phyloP scores from a whole-genome alignment of 2,888 invertebrate genomes.

The Rhodophaea formosa region DNA sequence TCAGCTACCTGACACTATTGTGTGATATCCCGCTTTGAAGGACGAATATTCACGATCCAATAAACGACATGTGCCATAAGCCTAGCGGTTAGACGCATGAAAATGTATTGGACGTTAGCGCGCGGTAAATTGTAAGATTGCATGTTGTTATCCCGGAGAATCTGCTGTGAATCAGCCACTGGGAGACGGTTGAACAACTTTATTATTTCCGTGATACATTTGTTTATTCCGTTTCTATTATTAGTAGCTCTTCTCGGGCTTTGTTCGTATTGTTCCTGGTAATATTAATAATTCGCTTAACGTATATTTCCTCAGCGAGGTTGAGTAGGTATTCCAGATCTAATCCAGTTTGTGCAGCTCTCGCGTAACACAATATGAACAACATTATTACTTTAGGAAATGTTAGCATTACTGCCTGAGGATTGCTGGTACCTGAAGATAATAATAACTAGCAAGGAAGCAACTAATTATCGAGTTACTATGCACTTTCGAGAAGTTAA shows the following conservation, averaged over 20 bases:
- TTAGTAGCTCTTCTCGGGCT: background rate
- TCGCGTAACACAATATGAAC: conserved; percentile 9
- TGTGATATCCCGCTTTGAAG: conserved; percentile 62
- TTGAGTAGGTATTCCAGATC: conserved; percentile 4
- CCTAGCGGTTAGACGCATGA: conserved; percentile 38
- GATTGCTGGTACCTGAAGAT: conserved; percentile 4
- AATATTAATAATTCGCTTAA: conserved; percentile 5
- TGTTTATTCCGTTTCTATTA: background rate
- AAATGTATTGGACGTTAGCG: conserved; percentile 40
- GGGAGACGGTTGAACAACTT: background rate
- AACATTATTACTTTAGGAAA: conserved; percentile 6
- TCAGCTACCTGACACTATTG: conserved; percentile 74
- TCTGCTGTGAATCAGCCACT: conserved; percentile 18
- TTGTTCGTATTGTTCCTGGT: background rate
- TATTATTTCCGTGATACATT: background rate
- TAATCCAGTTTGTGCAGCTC: conserved; percentile 11
- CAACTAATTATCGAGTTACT: conserved; percentile 19
- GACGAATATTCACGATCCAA: conserved; percentile 66
- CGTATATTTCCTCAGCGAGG: background rate
- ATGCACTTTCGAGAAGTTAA: conserved; percentile 14
- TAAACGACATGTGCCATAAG: conserved; percentile 48
- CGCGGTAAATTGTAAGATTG: conserved; percentile 39
- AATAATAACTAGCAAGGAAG: conserved; percentile 12
- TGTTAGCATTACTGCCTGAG: background rate
- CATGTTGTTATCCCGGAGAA: conserved; percentile 30